Evolutionary conservation across 1,140 invertebrate species (phyloP).

Genomic region (Diuraphis noxia): DNA sequence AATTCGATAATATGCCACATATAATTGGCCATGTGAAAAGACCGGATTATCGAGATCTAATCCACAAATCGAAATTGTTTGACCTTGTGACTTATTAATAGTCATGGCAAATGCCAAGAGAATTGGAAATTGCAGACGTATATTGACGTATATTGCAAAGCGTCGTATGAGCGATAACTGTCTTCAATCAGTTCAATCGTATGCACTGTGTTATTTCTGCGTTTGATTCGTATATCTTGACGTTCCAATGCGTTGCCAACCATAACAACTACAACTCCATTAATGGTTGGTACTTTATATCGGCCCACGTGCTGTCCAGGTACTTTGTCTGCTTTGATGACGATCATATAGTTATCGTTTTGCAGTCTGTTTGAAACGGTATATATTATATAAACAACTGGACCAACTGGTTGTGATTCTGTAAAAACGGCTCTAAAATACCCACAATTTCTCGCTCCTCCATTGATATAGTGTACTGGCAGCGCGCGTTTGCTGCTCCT

Average conservation of each 20-base stretch:
- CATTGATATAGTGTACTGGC: not conserved
- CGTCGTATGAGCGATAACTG: too few relatives aligned
- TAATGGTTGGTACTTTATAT: conserved; percentile 58
- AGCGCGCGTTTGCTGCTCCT: too few relatives aligned
- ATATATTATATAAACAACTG: too few relatives aligned
- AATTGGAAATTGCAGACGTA: conserved; percentile 13
- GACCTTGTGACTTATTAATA: too few relatives aligned
- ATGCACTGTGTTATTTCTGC: conserved; percentile 55
- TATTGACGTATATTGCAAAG: too few relatives aligned
- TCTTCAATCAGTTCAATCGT: too few relatives aligned
- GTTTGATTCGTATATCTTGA: conserved; percentile 58
- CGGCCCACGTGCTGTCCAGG: conserved; percentile 56
- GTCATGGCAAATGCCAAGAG: too few relatives aligned
- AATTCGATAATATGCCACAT: too few relatives aligned
- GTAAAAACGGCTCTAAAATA: not conserved
- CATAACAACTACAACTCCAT: conserved; percentile 58
- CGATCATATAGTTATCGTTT: conserved; percentile 35
- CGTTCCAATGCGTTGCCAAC: conserved; percentile 57
- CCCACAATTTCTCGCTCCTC: not conserved
- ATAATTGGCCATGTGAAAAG: too few relatives aligned
- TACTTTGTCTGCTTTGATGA: conserved; percentile 58
- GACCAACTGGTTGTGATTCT: conserved; percentile 8
- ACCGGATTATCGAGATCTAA: too few relatives aligned
- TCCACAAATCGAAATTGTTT: too few relatives aligned
- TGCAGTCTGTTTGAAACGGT: too few relatives aligned